Evolutionary conservation across 64 coral and sea anemone genomes (phyloP), one percentile per base, ranked within the genome.

Genomic region (Pocillopora damicornis): DNA sequence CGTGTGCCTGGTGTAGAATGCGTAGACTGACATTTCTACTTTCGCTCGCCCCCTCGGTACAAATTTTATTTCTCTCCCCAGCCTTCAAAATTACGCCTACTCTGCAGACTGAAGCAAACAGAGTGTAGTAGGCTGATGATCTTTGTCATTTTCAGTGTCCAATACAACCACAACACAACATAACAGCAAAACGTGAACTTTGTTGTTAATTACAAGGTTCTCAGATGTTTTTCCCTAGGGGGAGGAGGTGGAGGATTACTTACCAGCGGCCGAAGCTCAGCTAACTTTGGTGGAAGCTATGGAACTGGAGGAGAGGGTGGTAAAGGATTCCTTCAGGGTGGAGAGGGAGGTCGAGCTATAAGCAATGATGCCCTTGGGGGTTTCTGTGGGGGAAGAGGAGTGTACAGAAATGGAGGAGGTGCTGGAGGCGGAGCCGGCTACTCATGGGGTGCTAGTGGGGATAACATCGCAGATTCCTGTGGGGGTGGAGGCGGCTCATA

Each of bases 401-500:
- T 1, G 17, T 67, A 67, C 64, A 16, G 64, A 20, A 67, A 18
- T 18, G 64, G 64, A 67, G 64, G 64, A 22, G 64, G 64, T 73
- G 83, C 25, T 67, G 64, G 64, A 67, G 64, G 64, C 5, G 64
- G 64, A 67, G 64, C 15, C 64, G 17, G 64, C 64, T 67, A 67
- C 64, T 67, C 64, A 20, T 15, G 64, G 64, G 79, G 79, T 38
- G 57, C 58, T 82, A 57, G 79, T 63, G 79, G 79, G 17, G 79
- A 61, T 60, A 82, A 82, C 58, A 20, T 13, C 8, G 35, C 4
- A 36, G 20, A 86, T n/a, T 86, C 83, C 36, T 86, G 51, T 74
- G 83, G 67, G 20, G 83, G 67, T 17, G 83, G 83, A 2, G 83
- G 83, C 11, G 83, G 83, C 1, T 86, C 83, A 13, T 86, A 35